Conservation (phyloP, 2,888 invertebrate species). For the Ceramica pisi region DNA sequence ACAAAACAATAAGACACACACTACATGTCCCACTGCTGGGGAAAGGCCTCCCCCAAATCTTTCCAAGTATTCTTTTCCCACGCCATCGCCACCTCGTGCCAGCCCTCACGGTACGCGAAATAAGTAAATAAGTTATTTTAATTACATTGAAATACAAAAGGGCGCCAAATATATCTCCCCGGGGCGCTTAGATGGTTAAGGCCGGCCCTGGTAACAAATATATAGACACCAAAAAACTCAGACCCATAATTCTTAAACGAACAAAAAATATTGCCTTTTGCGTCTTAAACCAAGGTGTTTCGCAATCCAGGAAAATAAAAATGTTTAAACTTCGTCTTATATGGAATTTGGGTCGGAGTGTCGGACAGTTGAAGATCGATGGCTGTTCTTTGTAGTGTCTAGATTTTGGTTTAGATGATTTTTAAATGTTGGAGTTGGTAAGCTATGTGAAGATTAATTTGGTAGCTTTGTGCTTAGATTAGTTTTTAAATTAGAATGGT, state of each 20-base stretch:
- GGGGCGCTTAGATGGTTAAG: too few relatives aligned
- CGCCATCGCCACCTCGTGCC: too few relatives aligned
- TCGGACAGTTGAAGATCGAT: conserved; percentile 33
- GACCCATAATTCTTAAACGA: conserved; percentile 46
- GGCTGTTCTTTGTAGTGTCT: conserved; percentile 7
- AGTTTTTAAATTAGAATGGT: neutral
- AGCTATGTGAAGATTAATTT: neutral
- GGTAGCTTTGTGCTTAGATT: neutral
- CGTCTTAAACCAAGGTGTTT: conserved; percentile 47
- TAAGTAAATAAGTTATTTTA: too few relatives aligned
- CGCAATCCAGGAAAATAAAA: conserved; percentile 58
- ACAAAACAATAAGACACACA: too few relatives aligned
- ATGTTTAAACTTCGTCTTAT: conserved; percentile 29
- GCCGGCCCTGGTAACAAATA: too few relatives aligned
- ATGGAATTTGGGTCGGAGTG: conserved; percentile 56
- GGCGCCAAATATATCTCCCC: too few relatives aligned
- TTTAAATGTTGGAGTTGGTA: neutral
- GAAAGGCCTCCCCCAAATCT: too few relatives aligned
- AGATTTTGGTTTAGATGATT: neutral
- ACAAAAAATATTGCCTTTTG: conserved; percentile 45
- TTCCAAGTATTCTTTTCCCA: too few relatives aligned
- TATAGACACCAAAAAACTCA: conserved; percentile 5
- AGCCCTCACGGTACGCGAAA: too few relatives aligned
- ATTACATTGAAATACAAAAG: too few relatives aligned
- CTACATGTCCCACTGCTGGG: too few relatives aligned